A percentile compares a stretch with the other conserved stretches of the same genome.
These are phyloP conservation scores for Octopus sinensis DNA, from an alignment of 1,140 invertebrate species.

Conservation along the genomic window DNA sequence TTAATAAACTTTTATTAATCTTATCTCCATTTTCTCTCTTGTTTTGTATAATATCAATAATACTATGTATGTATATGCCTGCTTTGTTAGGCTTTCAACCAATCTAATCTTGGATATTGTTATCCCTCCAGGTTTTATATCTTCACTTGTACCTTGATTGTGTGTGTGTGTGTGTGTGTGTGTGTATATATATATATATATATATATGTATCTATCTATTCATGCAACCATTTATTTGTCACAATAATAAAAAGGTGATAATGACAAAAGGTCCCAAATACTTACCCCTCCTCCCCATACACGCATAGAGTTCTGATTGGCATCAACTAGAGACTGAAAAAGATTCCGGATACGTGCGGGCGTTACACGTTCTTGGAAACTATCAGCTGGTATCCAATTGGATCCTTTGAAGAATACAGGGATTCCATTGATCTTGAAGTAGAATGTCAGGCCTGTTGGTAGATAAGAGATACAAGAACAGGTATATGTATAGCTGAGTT, in stretches of 20 bases:
- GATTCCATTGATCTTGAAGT: conserved; percentile 81
- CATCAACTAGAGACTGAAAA: conserved; percentile 70
- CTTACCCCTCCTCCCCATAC: conserved; percentile 88
- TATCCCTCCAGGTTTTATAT: too few relatives aligned
- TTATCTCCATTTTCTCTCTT: too few relatives aligned
- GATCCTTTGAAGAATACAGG: conserved; percentile 92
- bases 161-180: background rate
- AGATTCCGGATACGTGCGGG: conserved; percentile 60
- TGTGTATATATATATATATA: background rate
- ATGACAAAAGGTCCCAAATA: background rate
- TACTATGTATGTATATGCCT: too few relatives aligned
- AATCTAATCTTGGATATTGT: too few relatives aligned
- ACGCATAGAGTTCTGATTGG: conserved; percentile 89
- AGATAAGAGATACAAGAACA: conserved; percentile 14
- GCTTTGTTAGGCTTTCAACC: too few relatives aligned
- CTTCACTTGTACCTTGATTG: too few relatives aligned
- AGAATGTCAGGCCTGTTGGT: conserved; percentile 75
- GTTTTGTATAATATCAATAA: too few relatives aligned
- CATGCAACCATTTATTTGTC: background rate
- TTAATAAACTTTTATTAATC: too few relatives aligned
- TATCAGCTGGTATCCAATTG: conserved; percentile 90
- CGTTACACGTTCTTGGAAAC: conserved; percentile 76
- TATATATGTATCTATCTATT: background rate
- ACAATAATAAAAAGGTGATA: background rate
- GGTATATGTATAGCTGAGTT: too few relatives aligned